Evolutionary conservation across 2,113 vertebrate genomes (phyloP).

Genomic region (Nyctereutes procyonoides): DNA sequence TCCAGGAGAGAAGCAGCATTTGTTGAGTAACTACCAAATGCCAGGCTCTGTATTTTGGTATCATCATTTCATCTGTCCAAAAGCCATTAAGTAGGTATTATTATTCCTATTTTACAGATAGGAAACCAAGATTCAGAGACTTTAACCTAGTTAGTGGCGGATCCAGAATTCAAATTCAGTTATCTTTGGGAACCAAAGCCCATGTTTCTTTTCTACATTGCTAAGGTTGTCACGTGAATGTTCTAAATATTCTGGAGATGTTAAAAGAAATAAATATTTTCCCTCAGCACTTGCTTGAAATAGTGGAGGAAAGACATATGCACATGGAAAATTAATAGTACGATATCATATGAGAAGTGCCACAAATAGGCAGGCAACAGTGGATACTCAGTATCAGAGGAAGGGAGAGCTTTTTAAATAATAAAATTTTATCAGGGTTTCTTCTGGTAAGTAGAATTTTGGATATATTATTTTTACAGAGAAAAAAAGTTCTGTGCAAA

Average conservation of each 20-base stretch:
- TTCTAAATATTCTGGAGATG: neutral
- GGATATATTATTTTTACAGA: neutral
- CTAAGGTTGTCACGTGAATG: neutral
- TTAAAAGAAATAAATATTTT: neutral
- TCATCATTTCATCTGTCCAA: neutral
- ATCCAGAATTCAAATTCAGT: neutral
- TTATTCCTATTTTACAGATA: neutral
- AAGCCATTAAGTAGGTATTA: neutral
- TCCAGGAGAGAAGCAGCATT: neutral
- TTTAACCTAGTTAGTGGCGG: neutral
- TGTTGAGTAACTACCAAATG: neutral
- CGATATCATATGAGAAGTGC: neutral
- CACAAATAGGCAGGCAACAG: neutral
- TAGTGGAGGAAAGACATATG: neutral
- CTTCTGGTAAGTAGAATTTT: neutral
- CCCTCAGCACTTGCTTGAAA: neutral
- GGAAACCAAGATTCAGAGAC: neutral
- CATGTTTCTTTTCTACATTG: neutral
- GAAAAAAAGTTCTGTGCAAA: neutral
- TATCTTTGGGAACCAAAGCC: neutral
- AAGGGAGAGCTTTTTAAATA: conserved; percentile 38
- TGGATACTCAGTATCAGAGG: neutral
- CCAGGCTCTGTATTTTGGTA: neutral
- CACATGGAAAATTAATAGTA: neutral
- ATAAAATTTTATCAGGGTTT: neutral